Conservation (phyloP, 2,888 invertebrate species). For the Scrobipalpa atriplicella region DNA sequence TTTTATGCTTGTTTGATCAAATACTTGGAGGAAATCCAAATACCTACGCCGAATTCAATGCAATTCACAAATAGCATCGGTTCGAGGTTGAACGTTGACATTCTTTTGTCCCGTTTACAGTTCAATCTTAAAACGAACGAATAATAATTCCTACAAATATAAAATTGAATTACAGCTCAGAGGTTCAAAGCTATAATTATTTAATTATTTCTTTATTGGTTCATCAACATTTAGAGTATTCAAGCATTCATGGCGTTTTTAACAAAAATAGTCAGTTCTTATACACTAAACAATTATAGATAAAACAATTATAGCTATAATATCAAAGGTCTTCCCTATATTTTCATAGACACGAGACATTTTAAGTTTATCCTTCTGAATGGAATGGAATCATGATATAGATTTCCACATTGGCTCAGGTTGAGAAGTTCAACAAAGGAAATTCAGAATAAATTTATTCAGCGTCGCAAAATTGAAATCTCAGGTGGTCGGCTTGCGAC, state of each 20-base stretch:
- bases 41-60: not conserved
- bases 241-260: too few relatives aligned
- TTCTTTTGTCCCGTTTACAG: not conserved
- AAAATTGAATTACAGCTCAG: not conserved
- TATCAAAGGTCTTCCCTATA: constrained; percentile 12
- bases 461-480: constrained; percentile 77
- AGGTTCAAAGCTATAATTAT: not conserved
- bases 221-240: too few relatives aligned
- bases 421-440: constrained; percentile 59
- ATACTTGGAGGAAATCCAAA: not conserved
- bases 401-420: constrained; percentile 51
- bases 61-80: not conserved
- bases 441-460: constrained; percentile 75
- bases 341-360: constrained; percentile 13
- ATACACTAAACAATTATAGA: too few relatives aligned
- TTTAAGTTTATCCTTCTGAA: constrained; percentile 11
- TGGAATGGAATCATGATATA: constrained; percentile 38
- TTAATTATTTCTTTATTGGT: too few relatives aligned
- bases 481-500: constrained; percentile 71
- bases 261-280: too few relatives aligned
- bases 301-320: too few relatives aligned
- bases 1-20: not conserved
- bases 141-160: not conserved
- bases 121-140: not conserved
- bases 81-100: not conserved